Evolutionary conservation across 2,113 vertebrate genomes (phyloP).

Genomic region (Anser cygnoides): DNA sequence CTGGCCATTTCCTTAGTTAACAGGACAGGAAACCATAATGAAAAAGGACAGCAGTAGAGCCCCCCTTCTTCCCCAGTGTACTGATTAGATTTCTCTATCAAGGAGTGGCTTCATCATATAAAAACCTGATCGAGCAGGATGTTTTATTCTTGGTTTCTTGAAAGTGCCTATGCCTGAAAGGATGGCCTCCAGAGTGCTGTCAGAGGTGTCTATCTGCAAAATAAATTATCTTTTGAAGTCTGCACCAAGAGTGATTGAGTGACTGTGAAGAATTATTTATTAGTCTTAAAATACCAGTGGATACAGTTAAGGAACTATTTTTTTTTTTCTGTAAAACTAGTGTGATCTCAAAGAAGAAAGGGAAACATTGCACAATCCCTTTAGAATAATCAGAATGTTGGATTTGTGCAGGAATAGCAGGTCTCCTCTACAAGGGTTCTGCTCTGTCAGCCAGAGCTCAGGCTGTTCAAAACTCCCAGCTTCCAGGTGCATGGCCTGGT

Average conservation of each 20-base stretch:
- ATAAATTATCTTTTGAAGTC: constrained; percentile 48
- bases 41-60: background rate
- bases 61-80: background rate
- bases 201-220: constrained; percentile 45
- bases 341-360: background rate
- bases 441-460: background rate
- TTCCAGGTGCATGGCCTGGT: background rate
- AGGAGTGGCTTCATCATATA: background rate
- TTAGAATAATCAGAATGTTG: background rate
- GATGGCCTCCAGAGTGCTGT: constrained; percentile 14
- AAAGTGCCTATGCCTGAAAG: background rate
- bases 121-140: background rate
- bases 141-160: background rate
- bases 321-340: background rate
- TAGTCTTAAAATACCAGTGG: constrained; percentile 34
- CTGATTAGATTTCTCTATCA: background rate
- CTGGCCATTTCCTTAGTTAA: background rate
- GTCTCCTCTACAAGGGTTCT: background rate
- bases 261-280: constrained; percentile 62
- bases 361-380: background rate
- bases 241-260: constrained; percentile 34
- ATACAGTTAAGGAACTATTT: constrained; percentile 41
- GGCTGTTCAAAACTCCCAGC: background rate
- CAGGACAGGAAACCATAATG: background rate
- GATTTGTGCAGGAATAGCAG: background rate